Conservation (phyloP, 2,113 vertebrate genomes). For the Butorides virescens region DNA sequence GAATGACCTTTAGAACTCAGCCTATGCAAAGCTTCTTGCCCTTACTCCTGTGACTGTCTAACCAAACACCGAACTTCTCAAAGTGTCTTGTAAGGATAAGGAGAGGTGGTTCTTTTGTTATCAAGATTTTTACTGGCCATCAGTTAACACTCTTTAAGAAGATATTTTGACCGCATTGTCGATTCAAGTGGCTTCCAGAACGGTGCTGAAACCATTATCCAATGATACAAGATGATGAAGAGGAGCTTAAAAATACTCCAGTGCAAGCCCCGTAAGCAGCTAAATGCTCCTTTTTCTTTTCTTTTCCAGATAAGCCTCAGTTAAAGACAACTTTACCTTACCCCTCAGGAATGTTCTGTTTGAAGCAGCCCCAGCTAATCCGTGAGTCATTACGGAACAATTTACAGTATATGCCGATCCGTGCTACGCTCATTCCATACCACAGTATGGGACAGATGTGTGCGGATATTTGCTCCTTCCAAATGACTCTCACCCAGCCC, state of each 20-base stretch:
- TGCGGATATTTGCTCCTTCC: not conserved
- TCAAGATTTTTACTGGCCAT: not conserved
- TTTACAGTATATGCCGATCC: not conserved
- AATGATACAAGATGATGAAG: slow-evolving; percentile 14
- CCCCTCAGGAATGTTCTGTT: not conserved
- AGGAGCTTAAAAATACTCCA: not conserved
- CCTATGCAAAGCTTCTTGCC: not conserved
- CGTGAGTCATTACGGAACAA: not conserved
- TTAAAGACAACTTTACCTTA: slow-evolving; percentile 17
- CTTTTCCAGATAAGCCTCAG: not conserved
- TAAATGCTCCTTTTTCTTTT: not conserved
- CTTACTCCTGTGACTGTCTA: not conserved
- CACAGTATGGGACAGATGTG: not conserved
- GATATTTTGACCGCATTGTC: slow-evolving; percentile 53
- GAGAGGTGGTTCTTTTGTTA: not conserved
- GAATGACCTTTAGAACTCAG: not conserved
- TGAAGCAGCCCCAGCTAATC: not conserved
- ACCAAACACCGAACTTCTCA: slow-evolving; percentile 27
- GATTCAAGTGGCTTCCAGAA: slow-evolving; percentile 40
- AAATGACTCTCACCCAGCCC: not conserved
- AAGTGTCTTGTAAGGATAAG: slow-evolving; percentile 24
- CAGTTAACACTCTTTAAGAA: slow-evolving; percentile 41
- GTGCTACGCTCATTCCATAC: not conserved
- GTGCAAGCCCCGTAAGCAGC: not conserved
- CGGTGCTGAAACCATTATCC: slow-evolving; percentile 39